These are phyloP conservation scores for Reticulitermes speratus DNA, from an alignment of 1,140 invertebrate genomes.

Conservation along the genomic window DNA sequence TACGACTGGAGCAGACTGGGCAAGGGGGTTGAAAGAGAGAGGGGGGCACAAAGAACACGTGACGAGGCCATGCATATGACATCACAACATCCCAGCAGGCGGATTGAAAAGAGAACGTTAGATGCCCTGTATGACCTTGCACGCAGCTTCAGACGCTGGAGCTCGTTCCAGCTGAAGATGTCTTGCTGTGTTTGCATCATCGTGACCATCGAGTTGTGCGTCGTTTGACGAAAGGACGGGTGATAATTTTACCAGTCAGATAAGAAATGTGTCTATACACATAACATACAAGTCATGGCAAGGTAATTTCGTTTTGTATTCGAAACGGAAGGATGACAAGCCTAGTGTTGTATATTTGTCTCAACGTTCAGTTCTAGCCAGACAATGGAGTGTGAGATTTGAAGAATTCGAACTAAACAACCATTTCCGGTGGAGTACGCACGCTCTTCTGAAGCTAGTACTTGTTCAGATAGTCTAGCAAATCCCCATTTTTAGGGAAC, in stretches of 20 bases:
- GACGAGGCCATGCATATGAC: conserved; percentile 10
- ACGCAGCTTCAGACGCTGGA: background rate
- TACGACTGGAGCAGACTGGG: background rate
- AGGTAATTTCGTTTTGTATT: background rate
- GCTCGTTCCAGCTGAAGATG: background rate
- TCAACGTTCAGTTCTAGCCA: no score
- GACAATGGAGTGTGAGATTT: no score
- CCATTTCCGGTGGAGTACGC: no score
- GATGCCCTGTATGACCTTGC: background rate
- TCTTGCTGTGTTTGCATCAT: background rate
- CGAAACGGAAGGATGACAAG: background rate
- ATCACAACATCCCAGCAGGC: conserved; percentile 14
- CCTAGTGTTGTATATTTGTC: no score
- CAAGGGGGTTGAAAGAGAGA: background rate
- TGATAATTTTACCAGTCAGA: background rate
- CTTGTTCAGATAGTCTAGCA: no score
- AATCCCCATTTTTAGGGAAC: no score
- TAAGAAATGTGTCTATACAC: background rate
- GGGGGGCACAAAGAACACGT: background rate
- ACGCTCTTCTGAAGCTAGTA: no score
- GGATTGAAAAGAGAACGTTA: conserved; percentile 10
- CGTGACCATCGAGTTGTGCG: background rate
- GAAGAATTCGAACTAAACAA: no score
- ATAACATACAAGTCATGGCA: background rate
- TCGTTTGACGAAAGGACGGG: background rate